Conservation (phyloP, 2,113 vertebrate genomes). For the Antechinus flavipes region DNA sequence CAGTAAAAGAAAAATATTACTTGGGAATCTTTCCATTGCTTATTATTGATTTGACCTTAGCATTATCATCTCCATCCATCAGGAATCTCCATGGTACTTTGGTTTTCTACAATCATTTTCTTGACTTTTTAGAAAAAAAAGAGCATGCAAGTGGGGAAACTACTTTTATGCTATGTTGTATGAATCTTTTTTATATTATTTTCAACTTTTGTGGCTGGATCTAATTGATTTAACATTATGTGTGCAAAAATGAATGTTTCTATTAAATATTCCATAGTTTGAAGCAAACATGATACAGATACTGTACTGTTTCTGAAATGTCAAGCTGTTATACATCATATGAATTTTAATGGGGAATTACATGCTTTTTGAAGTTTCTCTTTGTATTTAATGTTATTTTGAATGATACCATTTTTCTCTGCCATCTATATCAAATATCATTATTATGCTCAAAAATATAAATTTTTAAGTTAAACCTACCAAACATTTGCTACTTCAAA, state of each 20-base stretch:
- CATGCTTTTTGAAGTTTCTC: constrained; percentile 7
- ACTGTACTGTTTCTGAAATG: constrained; percentile 62
- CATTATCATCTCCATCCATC: constrained; percentile 43
- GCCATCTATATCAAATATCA: not conserved
- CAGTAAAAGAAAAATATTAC: not conserved
- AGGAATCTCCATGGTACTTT: constrained; percentile 17
- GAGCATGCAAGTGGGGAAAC: not conserved
- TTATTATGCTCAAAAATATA: constrained; percentile 38
- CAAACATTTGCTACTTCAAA: not conserved
- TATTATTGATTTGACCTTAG: not conserved
- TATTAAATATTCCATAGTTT: constrained; percentile 38
- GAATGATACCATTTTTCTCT: constrained; percentile 35
- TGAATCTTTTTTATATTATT: constrained; percentile 37
- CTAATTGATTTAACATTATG: constrained; percentile 39
- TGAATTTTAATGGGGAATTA: constrained; percentile 45
- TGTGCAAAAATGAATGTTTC: constrained; percentile 29
- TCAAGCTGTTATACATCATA: not conserved
- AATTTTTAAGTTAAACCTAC: constrained; percentile 8
- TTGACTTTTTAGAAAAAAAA: constrained; percentile 28
- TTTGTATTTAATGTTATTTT: constrained; percentile 22
- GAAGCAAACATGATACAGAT: constrained; percentile 32
- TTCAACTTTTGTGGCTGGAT: constrained; percentile 22
- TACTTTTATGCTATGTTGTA: constrained; percentile 65
- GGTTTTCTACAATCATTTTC: constrained; percentile 38
- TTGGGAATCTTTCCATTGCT: constrained; percentile 22